Evolutionary conservation across 1,140 invertebrate genomes (phyloP).

Genomic region (Andricus grossulariae): DNA sequence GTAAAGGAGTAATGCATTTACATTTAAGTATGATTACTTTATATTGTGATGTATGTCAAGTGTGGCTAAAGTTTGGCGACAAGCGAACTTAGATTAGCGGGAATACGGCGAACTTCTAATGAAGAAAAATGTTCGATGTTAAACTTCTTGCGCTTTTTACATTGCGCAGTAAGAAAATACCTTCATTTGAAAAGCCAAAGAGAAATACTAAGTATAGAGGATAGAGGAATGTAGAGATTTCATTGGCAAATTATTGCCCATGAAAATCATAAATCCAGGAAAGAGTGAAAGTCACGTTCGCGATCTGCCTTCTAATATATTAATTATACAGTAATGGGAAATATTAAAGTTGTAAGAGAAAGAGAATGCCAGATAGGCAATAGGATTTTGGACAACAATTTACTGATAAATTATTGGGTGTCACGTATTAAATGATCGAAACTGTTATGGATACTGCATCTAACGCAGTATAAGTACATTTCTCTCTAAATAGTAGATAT

Average conservation of each 20-base stretch:
- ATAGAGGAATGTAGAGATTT: background rate
- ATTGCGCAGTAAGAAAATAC: conserved; percentile 55
- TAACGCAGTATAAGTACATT: background rate
- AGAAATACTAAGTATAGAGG: background rate
- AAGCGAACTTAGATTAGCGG: conserved; percentile 33
- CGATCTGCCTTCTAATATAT: conserved; percentile 20
- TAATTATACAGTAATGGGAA: background rate
- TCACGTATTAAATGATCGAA: conserved; percentile 10
- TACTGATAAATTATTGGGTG: background rate
- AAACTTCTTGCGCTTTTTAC: conserved; percentile 41
- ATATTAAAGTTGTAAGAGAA: conserved; percentile 1
- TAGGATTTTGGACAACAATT: background rate
- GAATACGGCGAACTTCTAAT: conserved; percentile 35
- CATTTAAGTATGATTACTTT: conserved; percentile 51
- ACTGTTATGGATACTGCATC: background rate
- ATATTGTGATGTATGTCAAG: conserved; percentile 58
- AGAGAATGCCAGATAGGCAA: background rate
- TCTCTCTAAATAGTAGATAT: background rate
- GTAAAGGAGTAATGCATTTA: conserved; percentile 45
- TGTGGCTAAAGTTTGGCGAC: conserved; percentile 41
- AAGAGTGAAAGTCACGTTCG: conserved; percentile 1
- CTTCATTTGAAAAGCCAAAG: conserved; percentile 41
- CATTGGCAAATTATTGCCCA: background rate
- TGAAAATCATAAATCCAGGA: background rate
- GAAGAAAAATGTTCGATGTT: conserved; percentile 48